Percentiles rank a stretch among this genome's conserved stretches.
phyloP scores from a whole-genome alignment of 1,140 invertebrate species.

The Helicoverpa zea region DNA sequence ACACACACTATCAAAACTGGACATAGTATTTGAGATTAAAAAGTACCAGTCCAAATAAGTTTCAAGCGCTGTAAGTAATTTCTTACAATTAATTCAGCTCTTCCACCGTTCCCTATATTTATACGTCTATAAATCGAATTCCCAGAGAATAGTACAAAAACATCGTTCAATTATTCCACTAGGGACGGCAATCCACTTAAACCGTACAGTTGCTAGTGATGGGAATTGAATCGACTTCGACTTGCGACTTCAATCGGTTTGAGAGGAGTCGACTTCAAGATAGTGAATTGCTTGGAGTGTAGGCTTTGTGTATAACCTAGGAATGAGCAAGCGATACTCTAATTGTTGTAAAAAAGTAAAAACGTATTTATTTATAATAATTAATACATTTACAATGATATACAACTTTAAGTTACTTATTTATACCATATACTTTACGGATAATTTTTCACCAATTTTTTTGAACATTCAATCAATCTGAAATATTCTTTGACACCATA shows the following conservation, averaged over 20 bases:
- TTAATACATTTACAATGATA: too few species aligned
- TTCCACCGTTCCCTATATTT: conserved; percentile 1
- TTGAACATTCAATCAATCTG: too few species aligned
- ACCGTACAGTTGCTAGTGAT: conserved; percentile 48
- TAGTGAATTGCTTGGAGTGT: conserved; percentile 1
- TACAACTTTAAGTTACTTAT: too few species aligned
- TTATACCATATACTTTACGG: too few species aligned
- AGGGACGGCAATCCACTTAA: conserved; percentile 59
- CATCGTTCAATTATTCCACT: conserved; percentile 60
- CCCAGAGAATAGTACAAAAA: conserved; percentile 51
- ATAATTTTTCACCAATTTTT: too few species aligned
- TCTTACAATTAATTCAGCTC: conserved; percentile 35
- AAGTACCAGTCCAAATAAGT: not conserved
- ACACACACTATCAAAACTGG: too few species aligned
- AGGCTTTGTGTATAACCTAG: not conserved
- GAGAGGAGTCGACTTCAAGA: conserved; percentile 1
- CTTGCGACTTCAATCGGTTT: conserved; percentile 33
- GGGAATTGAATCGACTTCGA: conserved; percentile 32
- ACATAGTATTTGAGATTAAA: not conserved
- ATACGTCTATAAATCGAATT: conserved; percentile 43
- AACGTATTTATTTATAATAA: too few species aligned
- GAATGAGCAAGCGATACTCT: not conserved
- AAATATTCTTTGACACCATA: too few species aligned
- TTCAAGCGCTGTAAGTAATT: conserved; percentile 6
- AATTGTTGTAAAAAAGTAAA: not conserved